Evolutionary conservation across 2,113 vertebrate genomes (phyloP), one percentile per base, ranked within the genome.

Genomic region (Paraplagusia blochii): DNA sequence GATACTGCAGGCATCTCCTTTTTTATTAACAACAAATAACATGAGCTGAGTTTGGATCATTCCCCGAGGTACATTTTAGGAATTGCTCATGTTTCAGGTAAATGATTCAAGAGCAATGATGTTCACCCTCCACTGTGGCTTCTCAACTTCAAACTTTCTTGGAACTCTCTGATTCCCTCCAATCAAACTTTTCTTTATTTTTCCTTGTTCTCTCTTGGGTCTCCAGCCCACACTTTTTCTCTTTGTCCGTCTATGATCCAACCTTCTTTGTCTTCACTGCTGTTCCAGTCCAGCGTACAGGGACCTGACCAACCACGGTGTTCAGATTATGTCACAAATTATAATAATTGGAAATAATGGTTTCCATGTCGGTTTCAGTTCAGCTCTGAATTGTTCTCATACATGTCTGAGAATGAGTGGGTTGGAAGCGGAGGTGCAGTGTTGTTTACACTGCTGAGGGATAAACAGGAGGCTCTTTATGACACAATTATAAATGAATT

Each of bases 271-370:
- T 85, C 79, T 79, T 79, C 80, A 78, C 77, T 61, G 45, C 46
- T 33, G 55, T 63, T 75, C 48, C 67, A 84, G 70, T 71, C 52
- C 12, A 71, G 66, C 79, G 19, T 69, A 58, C 51, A 69, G 61
- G 63, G 63, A 77, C 80, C 77, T 75, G 80, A 80, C 84, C 78
- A 84, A 60, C 81, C 73, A 43, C 65, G 57, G 65, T 64, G 66
- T 76, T 77, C 82, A 81, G 81, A 84, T 87, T 84, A 82, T 82
- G 86, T 85, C 72, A 66, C 77, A 82, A 81, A 87, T 86, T 83
- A 82, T 86, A 60, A 80, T 83, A 85, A 85, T 83, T 80, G 80
- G 74, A 56, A 78, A 79, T 81, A 87, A 87, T 88, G 62, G 85
- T 84, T 87, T 85, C 77, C 80, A 86, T 84, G 82, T 85, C 87